Base-by-base conservation (phyloP, 2,113 vertebrate species). In the Synodontis membranacea region DNA sequence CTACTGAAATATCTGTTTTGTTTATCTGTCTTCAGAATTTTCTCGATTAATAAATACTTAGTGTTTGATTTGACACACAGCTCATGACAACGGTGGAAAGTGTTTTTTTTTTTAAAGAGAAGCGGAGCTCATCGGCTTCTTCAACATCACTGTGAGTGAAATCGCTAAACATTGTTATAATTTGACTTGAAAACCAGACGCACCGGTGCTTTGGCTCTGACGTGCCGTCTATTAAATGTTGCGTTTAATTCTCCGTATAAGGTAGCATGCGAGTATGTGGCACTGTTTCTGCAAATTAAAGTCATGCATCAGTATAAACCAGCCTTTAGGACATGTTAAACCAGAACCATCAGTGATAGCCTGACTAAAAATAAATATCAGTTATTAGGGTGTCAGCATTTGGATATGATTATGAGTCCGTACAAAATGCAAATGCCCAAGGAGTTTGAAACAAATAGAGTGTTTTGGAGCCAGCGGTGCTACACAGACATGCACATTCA, bases 381-480 rank as follows among this genome's bases (percentile, higher is more conserved):
- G 23, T 37, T 56, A 54, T 79, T 31, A 76, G 6, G 5, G 19
- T 50, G 28, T 17, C 14, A 54, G 23, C 17, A 80, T 54, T 80
- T 28, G 34, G 54, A 54, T 79, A 31, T 9, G 1, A 52, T 79
- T 34, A 23, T 21, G 31, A 54, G 31, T 19, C 48, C 31, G 56
- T 79, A 79, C 52, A 42, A n/a, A n/a, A n/a, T n/a, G 52, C 52
- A 80, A 72, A 34, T 64, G 42, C n/a, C 3, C 54, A 84, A 74
- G 80, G 31, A n/a, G 31, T 62, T 85, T 88, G 19, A n/a, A 48
- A 23, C 25, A 70, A 25, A 79, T 37, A 56, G 5, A 46, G 28
- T 54, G 23, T 56, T 78, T 87, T 42, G 50, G 34, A 87, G 84
- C 70, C 84, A 85, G 72, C 15, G 31, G 84, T 84, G 86, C 86